These are phyloP conservation scores for Smittia aterrima DNA, from an alignment of 2,888 invertebrate genomes.

Conservation along the genomic window DNA sequence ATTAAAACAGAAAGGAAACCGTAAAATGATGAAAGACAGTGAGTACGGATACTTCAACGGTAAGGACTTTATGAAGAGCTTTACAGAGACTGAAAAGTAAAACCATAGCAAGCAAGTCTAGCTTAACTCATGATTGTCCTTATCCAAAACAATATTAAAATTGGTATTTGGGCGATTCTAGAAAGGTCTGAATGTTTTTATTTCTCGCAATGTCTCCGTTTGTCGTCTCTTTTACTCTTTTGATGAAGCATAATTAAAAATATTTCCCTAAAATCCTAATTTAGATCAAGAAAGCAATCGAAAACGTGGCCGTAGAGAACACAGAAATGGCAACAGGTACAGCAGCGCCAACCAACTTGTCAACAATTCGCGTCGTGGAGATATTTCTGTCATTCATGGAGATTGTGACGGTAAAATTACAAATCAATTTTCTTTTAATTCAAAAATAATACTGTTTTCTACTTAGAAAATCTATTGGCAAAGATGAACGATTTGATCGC, in stretches of 20 bases:
- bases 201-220: background rate
- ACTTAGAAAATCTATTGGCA: slow-evolving; percentile 5
- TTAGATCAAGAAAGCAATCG: slow-evolving; percentile 51
- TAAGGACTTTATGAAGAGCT: background rate
- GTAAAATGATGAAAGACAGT: slow-evolving; percentile 36
- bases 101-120: too few species aligned
- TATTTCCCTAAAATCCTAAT: background rate
- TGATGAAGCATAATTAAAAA: background rate
- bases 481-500: slow-evolving; percentile 63
- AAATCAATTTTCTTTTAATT: slow-evolving; percentile 12
- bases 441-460: too few species aligned
- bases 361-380: slow-evolving; percentile 58
- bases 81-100: too few species aligned
- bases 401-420: slow-evolving; percentile 58
- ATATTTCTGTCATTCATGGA: slow-evolving; percentile 63
- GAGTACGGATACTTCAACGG: slow-evolving; percentile 32
- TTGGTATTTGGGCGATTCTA: too few species aligned
- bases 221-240: background rate
- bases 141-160: too few species aligned
- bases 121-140: too few species aligned
- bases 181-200: too few species aligned
- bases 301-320: slow-evolving; percentile 53
- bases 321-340: slow-evolving; percentile 46
- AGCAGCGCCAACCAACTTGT: background rate
- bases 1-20: slow-evolving; percentile 42